phyloP scores from a whole-genome alignment of 2,888 invertebrate genomes.

The Chelonus formosanus region DNA sequence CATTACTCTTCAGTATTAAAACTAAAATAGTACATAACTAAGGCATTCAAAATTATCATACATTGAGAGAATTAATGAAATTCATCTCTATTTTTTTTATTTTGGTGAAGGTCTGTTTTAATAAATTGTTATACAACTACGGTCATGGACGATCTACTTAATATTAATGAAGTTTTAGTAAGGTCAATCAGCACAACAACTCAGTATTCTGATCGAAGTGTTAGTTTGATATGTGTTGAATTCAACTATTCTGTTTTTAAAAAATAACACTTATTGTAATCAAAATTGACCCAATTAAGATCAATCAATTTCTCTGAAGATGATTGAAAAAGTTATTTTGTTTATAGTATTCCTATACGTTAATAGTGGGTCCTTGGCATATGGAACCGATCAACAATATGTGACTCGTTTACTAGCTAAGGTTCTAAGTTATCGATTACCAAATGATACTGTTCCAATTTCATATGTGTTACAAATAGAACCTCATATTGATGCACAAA shows the following conservation, averaged over 20 bases:
- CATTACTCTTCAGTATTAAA: neutral
- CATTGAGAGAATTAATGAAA: no score
- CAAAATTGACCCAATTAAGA: no score
- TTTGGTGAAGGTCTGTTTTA: no score
- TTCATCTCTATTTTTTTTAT: no score
- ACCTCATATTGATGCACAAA: conserved; percentile 65
- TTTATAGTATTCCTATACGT: neutral
- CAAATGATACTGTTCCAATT: conserved; percentile 66
- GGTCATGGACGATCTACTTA: neutral
- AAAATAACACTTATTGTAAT: no score
- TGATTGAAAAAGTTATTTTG: neutral
- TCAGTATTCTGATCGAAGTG: conserved; percentile 4
- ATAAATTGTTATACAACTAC: neutral
- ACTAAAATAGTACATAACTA: no score
- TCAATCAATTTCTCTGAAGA: no score
- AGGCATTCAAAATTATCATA: no score
- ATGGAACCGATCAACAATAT: conserved; percentile 13
- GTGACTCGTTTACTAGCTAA: conserved; percentile 12
- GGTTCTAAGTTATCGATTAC: conserved; percentile 65
- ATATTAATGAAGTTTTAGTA: conserved; percentile 9
- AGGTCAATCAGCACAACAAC: conserved; percentile 20
- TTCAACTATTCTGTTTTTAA: no score
- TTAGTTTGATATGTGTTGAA: neutral
- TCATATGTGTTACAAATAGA: conserved; percentile 68
- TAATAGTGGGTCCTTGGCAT: neutral